Conservation (phyloP, 2,113 vertebrate species). For the Falco punctatus region DNA sequence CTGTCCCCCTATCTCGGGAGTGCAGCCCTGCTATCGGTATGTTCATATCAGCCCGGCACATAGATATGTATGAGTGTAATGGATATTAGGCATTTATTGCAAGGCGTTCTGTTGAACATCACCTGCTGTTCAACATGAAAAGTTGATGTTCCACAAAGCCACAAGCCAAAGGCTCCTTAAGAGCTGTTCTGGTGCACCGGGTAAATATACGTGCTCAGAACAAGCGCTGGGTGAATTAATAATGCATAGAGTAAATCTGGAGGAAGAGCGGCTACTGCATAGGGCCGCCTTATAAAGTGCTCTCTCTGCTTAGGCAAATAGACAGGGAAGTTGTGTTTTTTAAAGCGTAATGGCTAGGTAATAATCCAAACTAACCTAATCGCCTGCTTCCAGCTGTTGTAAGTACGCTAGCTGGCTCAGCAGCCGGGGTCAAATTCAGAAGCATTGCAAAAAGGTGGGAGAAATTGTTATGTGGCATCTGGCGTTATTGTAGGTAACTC, state of each 20-base stretch:
- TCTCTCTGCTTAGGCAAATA: conserved; percentile 14
- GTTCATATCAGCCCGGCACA: background rate
- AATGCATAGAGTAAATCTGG: conserved; percentile 43
- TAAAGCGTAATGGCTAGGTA: background rate
- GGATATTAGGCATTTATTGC: conserved; percentile 53
- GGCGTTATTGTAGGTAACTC: fast-evolving
- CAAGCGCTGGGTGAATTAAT: conserved; percentile 28
- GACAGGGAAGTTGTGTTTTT: conserved; percentile 30
- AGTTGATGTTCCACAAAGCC: conserved; percentile 61
- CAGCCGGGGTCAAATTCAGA: background rate
- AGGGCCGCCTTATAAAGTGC: background rate
- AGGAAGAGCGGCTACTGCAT: background rate
- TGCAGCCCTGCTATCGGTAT: conserved; percentile 38
- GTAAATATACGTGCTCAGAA: conserved; percentile 35
- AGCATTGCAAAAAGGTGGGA: fast-evolving
- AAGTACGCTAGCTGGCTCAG: fast-evolving
- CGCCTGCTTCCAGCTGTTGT: background rate
- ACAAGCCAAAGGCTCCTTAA: conserved; percentile 32
- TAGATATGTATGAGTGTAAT: background rate
- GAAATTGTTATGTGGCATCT: background rate
- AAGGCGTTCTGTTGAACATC: conserved; percentile 49
- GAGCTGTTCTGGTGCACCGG: conserved; percentile 4
- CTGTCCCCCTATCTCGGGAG: conserved; percentile 13
- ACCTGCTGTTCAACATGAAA: conserved; percentile 63
- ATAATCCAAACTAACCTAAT: conserved; percentile 5